These are phyloP conservation scores for Formicarius rufipectus DNA, from an alignment of 2,113 vertebrate genomes.

Conservation along the genomic window DNA sequence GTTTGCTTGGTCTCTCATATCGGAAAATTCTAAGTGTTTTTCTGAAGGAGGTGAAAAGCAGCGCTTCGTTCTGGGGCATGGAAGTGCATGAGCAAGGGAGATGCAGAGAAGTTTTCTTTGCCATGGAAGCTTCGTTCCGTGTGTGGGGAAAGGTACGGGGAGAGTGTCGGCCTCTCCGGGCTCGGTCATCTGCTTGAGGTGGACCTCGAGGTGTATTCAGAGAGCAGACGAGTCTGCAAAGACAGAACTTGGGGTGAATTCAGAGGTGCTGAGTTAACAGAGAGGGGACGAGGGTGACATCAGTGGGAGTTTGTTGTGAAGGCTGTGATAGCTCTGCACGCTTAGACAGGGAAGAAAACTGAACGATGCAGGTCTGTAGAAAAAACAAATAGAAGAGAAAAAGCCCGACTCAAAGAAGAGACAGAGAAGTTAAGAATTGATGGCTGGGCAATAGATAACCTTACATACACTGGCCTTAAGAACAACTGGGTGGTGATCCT, in stretches of 20 bases:
- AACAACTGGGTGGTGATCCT: background rate
- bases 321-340: background rate
- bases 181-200: background rate
- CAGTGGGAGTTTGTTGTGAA: background rate
- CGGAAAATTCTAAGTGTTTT: background rate
- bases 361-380: background rate
- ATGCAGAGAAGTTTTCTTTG: background rate
- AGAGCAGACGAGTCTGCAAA: background rate
- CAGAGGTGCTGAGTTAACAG: background rate
- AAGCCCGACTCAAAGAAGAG: background rate
- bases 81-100: background rate
- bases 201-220: background rate
- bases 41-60: background rate
- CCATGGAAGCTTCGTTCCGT: background rate
- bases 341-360: background rate
- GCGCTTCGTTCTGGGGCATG: rapidly evolving
- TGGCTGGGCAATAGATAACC: background rate
- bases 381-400: background rate
- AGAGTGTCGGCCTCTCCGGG: background rate
- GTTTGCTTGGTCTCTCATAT: background rate
- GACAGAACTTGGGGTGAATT: background rate
- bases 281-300: background rate
- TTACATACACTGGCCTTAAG: rapidly evolving
- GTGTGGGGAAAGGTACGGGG: background rate
- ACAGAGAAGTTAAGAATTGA: background rate